A percentile compares a stretch with the other conserved stretches of the same genome.
Conservation (phyloP, 2,113 vertebrate genomes). For the Tapirus terrestris region DNA sequence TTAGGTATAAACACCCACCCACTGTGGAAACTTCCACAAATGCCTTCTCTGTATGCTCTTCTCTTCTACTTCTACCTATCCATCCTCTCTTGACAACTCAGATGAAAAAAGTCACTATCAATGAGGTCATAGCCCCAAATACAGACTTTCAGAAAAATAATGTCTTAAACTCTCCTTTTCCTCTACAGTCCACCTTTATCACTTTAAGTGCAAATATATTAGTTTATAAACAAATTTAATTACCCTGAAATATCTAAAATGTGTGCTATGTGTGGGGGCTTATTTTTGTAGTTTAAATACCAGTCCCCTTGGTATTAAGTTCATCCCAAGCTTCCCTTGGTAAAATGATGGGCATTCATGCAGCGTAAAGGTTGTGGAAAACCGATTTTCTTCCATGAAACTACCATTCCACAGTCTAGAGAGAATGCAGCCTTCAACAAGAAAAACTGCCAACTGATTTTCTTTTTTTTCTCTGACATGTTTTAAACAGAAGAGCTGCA, state of each 20-base stretch:
- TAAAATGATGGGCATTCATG: constrained; percentile 22
- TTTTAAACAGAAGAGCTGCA: constrained; percentile 67
- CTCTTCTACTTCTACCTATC: not conserved
- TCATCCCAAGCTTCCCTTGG: constrained; percentile 8
- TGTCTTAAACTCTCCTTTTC: constrained; percentile 3
- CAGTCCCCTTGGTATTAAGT: not conserved
- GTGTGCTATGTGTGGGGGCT: not conserved
- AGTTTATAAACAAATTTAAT: not conserved
- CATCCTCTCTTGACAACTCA: constrained; percentile 24
- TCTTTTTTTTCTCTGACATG: not conserved
- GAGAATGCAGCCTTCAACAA: constrained; percentile 16
- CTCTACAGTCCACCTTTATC: not conserved
- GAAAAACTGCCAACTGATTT: constrained; percentile 40
- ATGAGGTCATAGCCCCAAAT: not conserved
- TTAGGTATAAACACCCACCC: not conserved
- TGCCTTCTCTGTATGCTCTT: not conserved
- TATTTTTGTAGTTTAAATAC: constrained; percentile 36
- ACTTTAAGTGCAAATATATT: not conserved
- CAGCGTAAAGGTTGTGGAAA: not conserved
- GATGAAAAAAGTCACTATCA: not conserved
- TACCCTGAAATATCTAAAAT: not conserved
- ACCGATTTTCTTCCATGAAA: not conserved
- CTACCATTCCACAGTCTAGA: not conserved
- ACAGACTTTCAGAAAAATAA: not conserved
- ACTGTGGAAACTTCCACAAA: not conserved